Base-by-base conservation (phyloP, 2,113 vertebrate genomes). In the Paratilapia polleni region DNA sequence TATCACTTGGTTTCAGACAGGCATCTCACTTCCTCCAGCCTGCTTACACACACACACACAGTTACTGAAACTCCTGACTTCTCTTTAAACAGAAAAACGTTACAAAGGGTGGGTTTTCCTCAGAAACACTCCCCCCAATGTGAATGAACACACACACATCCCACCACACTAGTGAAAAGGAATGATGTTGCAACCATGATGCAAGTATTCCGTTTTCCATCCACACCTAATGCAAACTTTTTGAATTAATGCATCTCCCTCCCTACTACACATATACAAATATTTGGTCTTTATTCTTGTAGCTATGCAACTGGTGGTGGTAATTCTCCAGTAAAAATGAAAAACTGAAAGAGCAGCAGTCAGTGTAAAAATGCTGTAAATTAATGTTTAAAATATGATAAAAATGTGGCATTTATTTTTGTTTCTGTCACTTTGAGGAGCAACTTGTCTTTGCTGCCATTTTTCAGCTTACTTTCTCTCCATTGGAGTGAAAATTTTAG, bases 1-100 rank as follows among this genome's bases (percentile, higher is more conserved):
- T 88, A 88, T 88, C 88, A 84, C 61, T 90, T 63, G 19, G 68
- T 60, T 70, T 66, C 80, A 87, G 59, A 83, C 73, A 74, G 14
- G 52, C 81, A 60, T 38, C 24, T 56, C 57, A 83, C 84, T 90
- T 90, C 90, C 84, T 89, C 56, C 19, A 54, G 52, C 62, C 11
- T 64, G 19, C 31, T 26, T 20, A 19, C 10, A 73, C 57, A 26
- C 13, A 68, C 79, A 5, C 49, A 77, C 57, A 63, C 9, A 77
- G 60, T 58, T 56, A 77, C 38, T 73, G 68, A 77, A 74, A 87
- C 78, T 59, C 28, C 28, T 73, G 61, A 77, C 78, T 88, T 89
- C 81, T 77, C 36, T 68, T 80, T 34, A 75, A 83, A 63, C 38
- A 13, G 8, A 58, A 36, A 87, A 84, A 86, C 43, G 14, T 89